phyloP scores from a whole-genome alignment of 2,888 invertebrate species.

The Nephrotoma appendiculata region DNA sequence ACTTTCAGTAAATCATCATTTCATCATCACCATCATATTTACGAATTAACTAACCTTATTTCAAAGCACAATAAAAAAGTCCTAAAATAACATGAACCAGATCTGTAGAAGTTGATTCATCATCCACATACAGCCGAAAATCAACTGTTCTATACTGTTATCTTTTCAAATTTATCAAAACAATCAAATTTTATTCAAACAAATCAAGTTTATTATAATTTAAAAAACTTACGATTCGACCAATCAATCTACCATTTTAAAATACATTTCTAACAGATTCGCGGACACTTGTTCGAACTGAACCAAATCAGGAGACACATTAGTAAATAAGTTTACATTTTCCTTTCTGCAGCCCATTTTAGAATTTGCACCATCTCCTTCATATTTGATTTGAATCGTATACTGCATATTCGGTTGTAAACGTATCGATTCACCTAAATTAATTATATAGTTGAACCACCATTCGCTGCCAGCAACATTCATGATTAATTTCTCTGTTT shows the following conservation, averaged over 20 bases:
- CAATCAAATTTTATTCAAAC: no score
- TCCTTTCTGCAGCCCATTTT: background rate
- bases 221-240: no score
- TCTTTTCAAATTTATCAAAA: no score
- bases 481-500: background rate
- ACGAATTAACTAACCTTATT: no score
- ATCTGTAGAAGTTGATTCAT: no score
- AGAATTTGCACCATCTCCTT: background rate
- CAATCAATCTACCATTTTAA: background rate
- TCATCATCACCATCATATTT: no score
- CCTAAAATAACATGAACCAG: no score
- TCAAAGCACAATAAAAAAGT: no score
- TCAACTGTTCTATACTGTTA: no score
- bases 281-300: background rate
- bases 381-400: background rate
- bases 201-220: no score
- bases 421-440: background rate
- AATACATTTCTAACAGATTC: background rate
- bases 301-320: background rate
- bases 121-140: no score
- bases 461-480: background rate
- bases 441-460: background rate
- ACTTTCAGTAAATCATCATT: no score
- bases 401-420: background rate
- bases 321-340: background rate